Evolutionary conservation across 2,797 vertebrate species (phyloP), one percentile per base, ranked within the genome.

Genomic region (Tragopan temminckii): DNA sequence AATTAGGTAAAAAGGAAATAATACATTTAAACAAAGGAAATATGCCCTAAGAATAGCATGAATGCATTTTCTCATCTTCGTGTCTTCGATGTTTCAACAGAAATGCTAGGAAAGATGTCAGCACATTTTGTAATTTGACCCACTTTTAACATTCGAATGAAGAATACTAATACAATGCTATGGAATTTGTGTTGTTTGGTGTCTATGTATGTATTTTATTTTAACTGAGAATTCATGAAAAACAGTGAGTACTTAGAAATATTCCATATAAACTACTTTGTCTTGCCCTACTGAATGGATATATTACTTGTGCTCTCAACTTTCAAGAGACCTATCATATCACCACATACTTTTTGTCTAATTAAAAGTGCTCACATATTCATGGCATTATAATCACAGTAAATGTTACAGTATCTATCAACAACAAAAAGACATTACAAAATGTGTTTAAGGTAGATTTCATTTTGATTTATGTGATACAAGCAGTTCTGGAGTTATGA

Each of bases 391-490:
- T 42, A 88, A 70, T n/a, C 53, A 78, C 11, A 59, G 31, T 43
- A 75, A 77, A 89, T 42, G 27, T 66, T 83, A 62, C 5, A 75
- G 38, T n/a, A 76, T 31, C 76, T 87, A 64, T 64, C 70, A 80
- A 75, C 69, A 87, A 71, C 53, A 80, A 93, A 94, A 92, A 71
- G 40, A 46, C 43, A 78, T 42, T 85, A 46, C 15, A 90, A 80
- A 78, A 93, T 21, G 11, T 59, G 59, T 59, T 95, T 80, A 89
- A 90, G 66, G 79, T 85, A 83, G 27, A 71, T 15, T 94, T 94
- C 70, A 95, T 38, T 89, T 92, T 94, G 86, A 96, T 96, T 95
- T 93, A 96, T 94, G 89, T 24, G 72, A 81, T 82, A 50, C 27
- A 52, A 23, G 14, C 53, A 82, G 45, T 75, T 92, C 59, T 96